Conservation (phyloP, 2,888 invertebrate genomes). For the Eucera pruinosa region DNA sequence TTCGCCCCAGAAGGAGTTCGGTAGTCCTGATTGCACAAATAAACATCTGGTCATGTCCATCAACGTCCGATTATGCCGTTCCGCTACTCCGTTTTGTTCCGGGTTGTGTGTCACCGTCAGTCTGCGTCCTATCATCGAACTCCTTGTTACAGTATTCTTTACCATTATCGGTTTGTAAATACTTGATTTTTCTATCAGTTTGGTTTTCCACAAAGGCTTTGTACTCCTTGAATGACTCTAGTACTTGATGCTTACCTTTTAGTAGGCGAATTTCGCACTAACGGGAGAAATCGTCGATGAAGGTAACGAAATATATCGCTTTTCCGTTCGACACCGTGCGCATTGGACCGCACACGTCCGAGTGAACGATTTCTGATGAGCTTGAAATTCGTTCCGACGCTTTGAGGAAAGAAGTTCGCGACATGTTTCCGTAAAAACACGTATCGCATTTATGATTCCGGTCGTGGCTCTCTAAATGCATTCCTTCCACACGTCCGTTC, state of each 20-base stretch:
- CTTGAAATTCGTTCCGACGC: neutral
- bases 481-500: too few species aligned
- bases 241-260: neutral
- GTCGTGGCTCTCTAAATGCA: too few species aligned
- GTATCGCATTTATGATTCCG: too few species aligned
- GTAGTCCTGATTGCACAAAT: neutral
- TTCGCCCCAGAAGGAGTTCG: neutral
- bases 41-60: neutral
- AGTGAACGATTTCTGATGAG: neutral
- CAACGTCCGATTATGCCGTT: neutral
- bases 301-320: conserved; percentile 4
- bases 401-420: neutral
- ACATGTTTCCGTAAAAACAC: too few species aligned
- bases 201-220: neutral
- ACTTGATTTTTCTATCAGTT: neutral
- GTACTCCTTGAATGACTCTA: neutral
- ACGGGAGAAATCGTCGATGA: conserved; percentile 11
- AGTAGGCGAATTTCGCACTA: neutral
- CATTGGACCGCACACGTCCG: conserved; percentile 10
- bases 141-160: neutral
- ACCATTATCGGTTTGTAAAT: conserved; percentile 6
- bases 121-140: neutral
- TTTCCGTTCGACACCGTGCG: neutral
- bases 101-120: neutral
- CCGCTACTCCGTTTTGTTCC: neutral